These are phyloP conservation scores for Gerris lacustris DNA, from an alignment of 2,888 invertebrate species.

Conservation along the genomic window DNA sequence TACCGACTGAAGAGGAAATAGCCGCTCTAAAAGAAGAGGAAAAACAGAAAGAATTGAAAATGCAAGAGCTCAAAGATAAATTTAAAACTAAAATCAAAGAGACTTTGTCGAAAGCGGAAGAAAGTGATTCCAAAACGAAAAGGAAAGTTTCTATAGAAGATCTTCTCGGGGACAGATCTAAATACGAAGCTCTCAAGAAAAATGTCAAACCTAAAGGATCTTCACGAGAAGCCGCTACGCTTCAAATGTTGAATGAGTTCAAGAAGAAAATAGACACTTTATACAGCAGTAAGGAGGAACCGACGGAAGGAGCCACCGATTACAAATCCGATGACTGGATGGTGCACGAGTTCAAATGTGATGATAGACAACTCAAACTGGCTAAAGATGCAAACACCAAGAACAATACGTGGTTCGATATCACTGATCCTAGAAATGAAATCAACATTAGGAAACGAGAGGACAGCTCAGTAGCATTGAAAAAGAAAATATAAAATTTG, in stretches of 20 bases:
- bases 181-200: conserved; percentile 53
- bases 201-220: conserved; percentile 52
- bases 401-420: conserved; percentile 91
- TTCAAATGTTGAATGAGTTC: conserved; percentile 70
- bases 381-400: conserved; percentile 89
- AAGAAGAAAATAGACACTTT: conserved; percentile 59
- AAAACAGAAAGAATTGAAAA: conserved; percentile 32
- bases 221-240: conserved; percentile 59
- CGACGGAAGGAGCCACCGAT: conserved; percentile 24
- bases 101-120: conserved; percentile 37
- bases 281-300: conserved; percentile 45
- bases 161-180: conserved; percentile 46
- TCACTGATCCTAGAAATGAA: conserved; percentile 89
- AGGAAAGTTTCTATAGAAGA: conserved; percentile 42
- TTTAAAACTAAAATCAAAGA: conserved; percentile 37
- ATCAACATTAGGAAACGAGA: conserved; percentile 83
- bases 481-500: not conserved
- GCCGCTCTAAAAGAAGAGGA: conserved; percentile 31
- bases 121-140: conserved; percentile 35
- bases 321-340: conserved; percentile 31
- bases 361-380: conserved; percentile 35
- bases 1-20: conserved; percentile 39
- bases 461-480: conserved; percentile 25
- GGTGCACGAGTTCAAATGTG: conserved; percentile 21
- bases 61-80: conserved; percentile 36